Evolutionary conservation across 2,888 invertebrate species (phyloP), one percentile per base, ranked within the genome.

Genomic region (Malthinus seriepunctatus): DNA sequence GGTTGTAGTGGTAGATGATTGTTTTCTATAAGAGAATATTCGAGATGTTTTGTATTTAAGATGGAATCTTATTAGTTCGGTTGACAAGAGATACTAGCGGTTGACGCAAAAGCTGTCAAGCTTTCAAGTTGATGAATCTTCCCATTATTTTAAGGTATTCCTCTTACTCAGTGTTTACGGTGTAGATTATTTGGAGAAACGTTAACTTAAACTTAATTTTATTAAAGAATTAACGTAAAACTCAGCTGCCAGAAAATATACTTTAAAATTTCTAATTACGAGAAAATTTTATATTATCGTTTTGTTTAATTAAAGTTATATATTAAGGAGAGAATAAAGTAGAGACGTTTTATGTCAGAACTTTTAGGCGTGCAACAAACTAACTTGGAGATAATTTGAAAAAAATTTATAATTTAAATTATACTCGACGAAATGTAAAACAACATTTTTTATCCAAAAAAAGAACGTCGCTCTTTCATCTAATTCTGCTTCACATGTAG

Each of bases 11-110:
- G 15, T 12, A 31, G 50, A 38, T 50, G 37, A 50, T 50, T 50
- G 38, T 50, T 37, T 50, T 23, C 23, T 23, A 15, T 33, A 39
- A 50, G 31, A 55, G 32, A 46, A 46, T 38, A 34, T 56, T 50
- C 37, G 45, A 56, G 56, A 12, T 51, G 56, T 51, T 55, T 56
- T 56, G 56, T 56, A 51, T 60, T 52, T 58, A 52, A 52, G 57
- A 48, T 49, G 53, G 31, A 38, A 48, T 53, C 52, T 53, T 58
- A 58, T 58, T 58, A 58, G 52, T 53, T 53, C 45, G 32, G 56
- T 51, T 56, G 56, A 56, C 56, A 56, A 45, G 56, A 46, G 56
- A 34, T 51, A 57, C 57, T 57, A 51, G 47, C 37, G 49, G 52
- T 53, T 58, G 54, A 50, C 51, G 50, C 37, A 44, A 56, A 32